Evolutionary conservation across 2,888 invertebrate species (phyloP).

Genomic region (Tyria jacobaeae): DNA sequence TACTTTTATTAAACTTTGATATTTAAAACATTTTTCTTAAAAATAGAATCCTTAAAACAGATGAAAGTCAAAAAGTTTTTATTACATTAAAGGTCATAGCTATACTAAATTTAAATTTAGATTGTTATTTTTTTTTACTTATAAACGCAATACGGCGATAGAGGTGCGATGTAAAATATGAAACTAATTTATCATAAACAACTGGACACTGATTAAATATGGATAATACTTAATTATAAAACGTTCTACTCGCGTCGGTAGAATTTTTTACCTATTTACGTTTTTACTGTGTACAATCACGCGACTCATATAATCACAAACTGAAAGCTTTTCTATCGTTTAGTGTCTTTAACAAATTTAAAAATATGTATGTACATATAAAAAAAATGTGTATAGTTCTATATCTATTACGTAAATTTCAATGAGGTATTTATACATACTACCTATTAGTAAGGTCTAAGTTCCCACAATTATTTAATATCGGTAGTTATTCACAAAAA

Average conservation of each 20-base stretch:
- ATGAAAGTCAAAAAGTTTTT: no score
- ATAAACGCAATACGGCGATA: background rate
- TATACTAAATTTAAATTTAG: background rate
- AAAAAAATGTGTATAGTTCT: no score
- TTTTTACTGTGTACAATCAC: constrained; percentile 26
- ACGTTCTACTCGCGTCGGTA: background rate
- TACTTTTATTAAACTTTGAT: background rate
- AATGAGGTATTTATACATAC: no score
- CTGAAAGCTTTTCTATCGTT: background rate
- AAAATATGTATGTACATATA: no score
- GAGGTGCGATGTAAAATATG: background rate
- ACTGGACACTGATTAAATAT: background rate
- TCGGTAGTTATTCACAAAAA: background rate
- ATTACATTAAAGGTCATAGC: no score
- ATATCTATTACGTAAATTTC: no score
- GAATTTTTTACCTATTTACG: constrained; percentile 14
- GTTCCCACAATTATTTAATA: background rate
- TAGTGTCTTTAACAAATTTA: no score
- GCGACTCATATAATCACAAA: constrained; percentile 17
- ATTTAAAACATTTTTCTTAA: background rate
- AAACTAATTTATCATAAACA: background rate
- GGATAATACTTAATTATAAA: background rate
- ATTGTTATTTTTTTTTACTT: background rate
- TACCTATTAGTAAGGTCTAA: no score
- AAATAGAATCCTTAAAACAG: no score